Evolutionary conservation across 1,140 invertebrate genomes (phyloP), one percentile per base, ranked within the genome.

Genomic region (Tetramorium parvispinum): DNA sequence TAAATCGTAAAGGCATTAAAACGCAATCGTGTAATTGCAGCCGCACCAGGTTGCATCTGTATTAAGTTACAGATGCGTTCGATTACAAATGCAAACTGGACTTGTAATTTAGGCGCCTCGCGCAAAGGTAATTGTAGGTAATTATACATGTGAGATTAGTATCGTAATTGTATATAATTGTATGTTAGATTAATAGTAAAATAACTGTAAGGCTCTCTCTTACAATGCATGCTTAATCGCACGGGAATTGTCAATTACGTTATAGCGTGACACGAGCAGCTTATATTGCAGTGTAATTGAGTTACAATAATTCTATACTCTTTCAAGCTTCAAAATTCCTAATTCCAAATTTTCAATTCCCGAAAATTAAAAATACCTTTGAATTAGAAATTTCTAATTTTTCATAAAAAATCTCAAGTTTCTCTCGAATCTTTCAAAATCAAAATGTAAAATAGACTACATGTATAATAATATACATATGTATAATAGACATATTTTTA

Each of bases 41-140:
- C 32, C 10, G 61, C 16, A 7, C 61, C 61, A 40, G 8, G 8
- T 65, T 18, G 59, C 59, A 37, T 43, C 37, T 66, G n/a, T 66
- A 66, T 66, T 43, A 66, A 43, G 37, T 43, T 40, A 13, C 37
- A 13, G 59, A 18, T 8, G 37, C 37, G 37, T 66, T 40, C 63
- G 18, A 43, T 66, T 66, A 43, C 37, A 66, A 66, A 66, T 66
- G 63, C 37, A 66, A 66, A 66, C 37, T 66, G 63, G 63, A 66
- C 21, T 4, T 66, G n/a, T 43, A 66, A 66, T n/a, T 66, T 43
- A 21, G 21, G 13, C 37, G 10, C 63, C 5, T 66, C 63, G 37
- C 5, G 32, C 63, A 43, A 66, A 43, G 7, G 0, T 43, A 43
- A 66, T 66, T 66, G 10, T 43, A 63, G 27, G 5, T 66, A 37